Conservation (phyloP, 2,113 vertebrate species). For the Etia nguti region DNA sequence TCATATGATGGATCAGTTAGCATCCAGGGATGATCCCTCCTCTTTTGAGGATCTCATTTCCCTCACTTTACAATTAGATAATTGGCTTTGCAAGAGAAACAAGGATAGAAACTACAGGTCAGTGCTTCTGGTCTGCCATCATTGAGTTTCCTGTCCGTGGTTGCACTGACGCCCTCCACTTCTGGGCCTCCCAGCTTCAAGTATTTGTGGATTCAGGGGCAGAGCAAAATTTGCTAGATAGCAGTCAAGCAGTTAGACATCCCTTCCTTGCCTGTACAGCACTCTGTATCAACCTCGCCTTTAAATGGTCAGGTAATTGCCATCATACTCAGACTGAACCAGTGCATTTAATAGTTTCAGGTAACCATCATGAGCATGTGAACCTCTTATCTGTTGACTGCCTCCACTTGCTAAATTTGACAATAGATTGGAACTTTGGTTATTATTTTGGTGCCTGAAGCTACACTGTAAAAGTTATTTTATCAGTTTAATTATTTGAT, state of each 20-base stretch:
- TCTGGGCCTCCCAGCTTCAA: neutral
- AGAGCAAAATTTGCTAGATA: neutral
- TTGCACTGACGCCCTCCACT: neutral
- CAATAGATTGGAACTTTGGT: neutral
- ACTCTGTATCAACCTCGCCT: neutral
- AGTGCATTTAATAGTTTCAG: neutral
- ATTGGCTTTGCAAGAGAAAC: neutral
- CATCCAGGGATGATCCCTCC: neutral
- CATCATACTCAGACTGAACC: neutral
- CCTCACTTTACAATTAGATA: neutral
- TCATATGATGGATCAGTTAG: neutral
- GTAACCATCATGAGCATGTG: neutral
- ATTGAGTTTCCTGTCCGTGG: neutral
- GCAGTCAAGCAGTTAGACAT: neutral
- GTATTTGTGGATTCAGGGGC: neutral
- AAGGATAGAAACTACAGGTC: neutral
- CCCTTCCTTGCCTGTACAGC: neutral
- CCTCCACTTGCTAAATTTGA: neutral
- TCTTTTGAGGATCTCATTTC: neutral
- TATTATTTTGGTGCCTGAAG: neutral
- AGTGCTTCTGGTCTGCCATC: neutral
- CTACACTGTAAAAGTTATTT: neutral
- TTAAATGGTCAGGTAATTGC: neutral
- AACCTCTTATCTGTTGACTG: neutral
- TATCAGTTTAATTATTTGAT: conserved; percentile 25